Percentiles rank a stretch among this genome's conserved stretches.
phyloP scores from a whole-genome alignment of 30 jellyfish, hydroid and myxozoan species.

The Calvadosia cruxmelitensis region DNA sequence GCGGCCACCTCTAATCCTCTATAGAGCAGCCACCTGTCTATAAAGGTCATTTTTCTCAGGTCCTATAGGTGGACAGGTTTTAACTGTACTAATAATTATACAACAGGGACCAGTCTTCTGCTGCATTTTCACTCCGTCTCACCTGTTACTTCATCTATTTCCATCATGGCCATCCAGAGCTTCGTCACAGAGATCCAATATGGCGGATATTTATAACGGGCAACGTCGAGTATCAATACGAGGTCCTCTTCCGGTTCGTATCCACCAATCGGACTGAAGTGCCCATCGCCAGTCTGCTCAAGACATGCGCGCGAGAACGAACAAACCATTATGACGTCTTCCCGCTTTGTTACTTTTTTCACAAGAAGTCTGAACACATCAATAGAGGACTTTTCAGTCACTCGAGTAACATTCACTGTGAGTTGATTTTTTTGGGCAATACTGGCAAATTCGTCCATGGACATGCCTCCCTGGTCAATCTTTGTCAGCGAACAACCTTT shows the following conservation, averaged over 20 bases:
- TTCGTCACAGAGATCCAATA: neutral
- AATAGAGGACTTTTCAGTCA: neutral
- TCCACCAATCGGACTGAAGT: conserved; percentile 22
- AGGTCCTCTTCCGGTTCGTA: conserved; percentile 3
- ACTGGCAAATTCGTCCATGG: conserved; percentile 9
- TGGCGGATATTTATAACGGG: conserved; percentile 18
- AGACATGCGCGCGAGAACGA: conserved; percentile 1
- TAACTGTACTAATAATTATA: no score
- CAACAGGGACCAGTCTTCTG: no score
- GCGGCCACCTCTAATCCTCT: no score
- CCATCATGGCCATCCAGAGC: conserved; percentile 4
- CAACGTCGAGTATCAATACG: conserved; percentile 14
- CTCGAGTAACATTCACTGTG: neutral
- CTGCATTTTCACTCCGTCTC: no score
- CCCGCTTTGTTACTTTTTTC: neutral
- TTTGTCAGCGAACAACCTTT: neutral
- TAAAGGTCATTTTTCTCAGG: no score
- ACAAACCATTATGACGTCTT: conserved; percentile 4
- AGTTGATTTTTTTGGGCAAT: neutral
- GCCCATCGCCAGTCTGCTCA: conserved; percentile 14
- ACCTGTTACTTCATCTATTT: neutral
- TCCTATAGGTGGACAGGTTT: no score
- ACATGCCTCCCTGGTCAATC: neutral
- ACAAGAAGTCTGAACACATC: neutral
- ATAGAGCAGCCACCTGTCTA: no score